Base-by-base conservation (phyloP, 1,140 invertebrate species). In the Conus ventricosus region DNA sequence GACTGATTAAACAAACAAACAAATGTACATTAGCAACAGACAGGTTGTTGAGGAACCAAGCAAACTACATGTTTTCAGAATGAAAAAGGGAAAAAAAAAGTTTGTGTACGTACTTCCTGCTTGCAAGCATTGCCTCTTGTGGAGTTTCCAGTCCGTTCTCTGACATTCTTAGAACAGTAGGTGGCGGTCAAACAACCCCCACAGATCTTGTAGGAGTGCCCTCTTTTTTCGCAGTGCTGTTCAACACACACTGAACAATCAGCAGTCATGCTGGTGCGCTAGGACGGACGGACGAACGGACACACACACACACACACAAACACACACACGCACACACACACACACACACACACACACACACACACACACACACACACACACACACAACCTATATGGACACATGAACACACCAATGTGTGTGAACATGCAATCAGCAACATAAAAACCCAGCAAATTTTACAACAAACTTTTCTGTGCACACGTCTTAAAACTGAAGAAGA, bases 151-250 rank as follows among this genome's bases (percentile, higher is more conserved):
- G 84, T 91, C 88, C n/a, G 75, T 27, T 60, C 27, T 82, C 75
- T 91, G 90, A 78, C 90, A 91, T 10, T 27, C 63, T 85, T 90
- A 7, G 89, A 91, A 81, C 90, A 91, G 88, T 91, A 91, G 60
- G 75, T 82, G 5, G 82, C 87, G 0, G 25, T 55, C 20, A 81
- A 84, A 75, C 90, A 91, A 0, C 83, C 80, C 1, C 55, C 53
- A 63, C 90, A 91, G 15, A 60, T 88, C 87, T 90, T 88, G 17
- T 88, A 23, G 11, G 53, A n/a, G 20, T 51, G 27, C n/a, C 57
- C 23, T 23, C 54, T 67, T 23, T 13, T 15, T 25, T 71, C 60
- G 84, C 88, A 89, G 17, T 10, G 25, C 75, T 87, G 75, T 27
- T 7, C 27, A 76, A 39, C 80, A 81, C 39, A 81, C 17, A 54